Evolutionary conservation across 2,113 vertebrate genomes (phyloP).

Genomic region (Ondatra zibethicus): DNA sequence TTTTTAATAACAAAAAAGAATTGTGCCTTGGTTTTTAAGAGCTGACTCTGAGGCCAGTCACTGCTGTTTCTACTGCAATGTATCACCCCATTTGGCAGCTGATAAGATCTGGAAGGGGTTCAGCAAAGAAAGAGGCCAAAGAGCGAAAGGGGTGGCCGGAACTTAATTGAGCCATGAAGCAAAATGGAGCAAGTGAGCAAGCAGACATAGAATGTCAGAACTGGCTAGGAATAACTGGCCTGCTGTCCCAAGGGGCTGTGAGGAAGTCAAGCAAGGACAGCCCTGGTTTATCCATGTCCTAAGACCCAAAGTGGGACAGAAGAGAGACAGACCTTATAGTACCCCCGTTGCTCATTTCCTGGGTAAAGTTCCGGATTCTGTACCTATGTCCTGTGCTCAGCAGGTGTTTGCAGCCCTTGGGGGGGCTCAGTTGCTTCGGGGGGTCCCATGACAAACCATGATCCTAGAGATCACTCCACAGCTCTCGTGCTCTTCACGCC

Average conservation of each 20-base stretch:
- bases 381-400: not conserved
- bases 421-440: not conserved
- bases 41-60: not conserved
- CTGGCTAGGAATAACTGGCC: not conserved
- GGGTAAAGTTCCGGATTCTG: not conserved
- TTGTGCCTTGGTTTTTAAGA: not conserved
- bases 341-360: not conserved
- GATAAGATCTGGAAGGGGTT: not conserved
- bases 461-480: not conserved
- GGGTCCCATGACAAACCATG: not conserved
- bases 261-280: slow-evolving; percentile 62
- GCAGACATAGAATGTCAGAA: not conserved
- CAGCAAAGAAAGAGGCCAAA: not conserved
- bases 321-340: not conserved
- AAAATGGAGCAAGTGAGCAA: not conserved
- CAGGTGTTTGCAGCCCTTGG: not conserved
- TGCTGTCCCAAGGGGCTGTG: not conserved
- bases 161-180: slow-evolving; percentile 27
- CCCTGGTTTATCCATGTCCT: not conserved
- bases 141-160: not conserved
- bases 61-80: not conserved
- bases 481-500: not conserved
- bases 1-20: not conserved
- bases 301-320: not conserved
- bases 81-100: not conserved